Conservation (phyloP, 2,888 invertebrate species). For the Lycophotia porphyrea region DNA sequence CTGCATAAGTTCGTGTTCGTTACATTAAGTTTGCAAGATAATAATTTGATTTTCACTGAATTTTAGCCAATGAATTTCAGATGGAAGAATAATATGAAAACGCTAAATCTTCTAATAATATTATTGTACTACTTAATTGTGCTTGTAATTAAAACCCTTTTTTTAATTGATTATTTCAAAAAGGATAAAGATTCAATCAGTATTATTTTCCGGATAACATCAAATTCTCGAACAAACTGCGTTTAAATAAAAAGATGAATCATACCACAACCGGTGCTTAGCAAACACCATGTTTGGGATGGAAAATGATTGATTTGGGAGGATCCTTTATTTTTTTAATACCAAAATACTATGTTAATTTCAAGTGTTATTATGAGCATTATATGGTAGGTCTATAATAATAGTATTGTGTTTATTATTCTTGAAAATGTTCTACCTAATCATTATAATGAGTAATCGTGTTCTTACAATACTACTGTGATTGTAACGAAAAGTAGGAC, state of each 20-base stretch:
- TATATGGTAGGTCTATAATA: constrained; percentile 1
- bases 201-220: neutral
- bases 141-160: neutral
- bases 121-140: neutral
- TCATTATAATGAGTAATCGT: constrained; percentile 35
- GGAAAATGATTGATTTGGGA: constrained; percentile 33
- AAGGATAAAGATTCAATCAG: neutral
- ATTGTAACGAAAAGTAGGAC: constrained; percentile 62
- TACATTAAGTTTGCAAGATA: constrained; percentile 6
- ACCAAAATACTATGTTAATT: constrained; percentile 34
- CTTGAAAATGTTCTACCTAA: constrained; percentile 29
- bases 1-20: neutral
- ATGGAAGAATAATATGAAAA: neutral
- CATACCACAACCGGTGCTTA: constrained; percentile 40
- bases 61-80: neutral
- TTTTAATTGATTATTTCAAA: neutral
- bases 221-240: constrained; percentile 13
- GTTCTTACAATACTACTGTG: constrained; percentile 46
- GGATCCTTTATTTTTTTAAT: constrained; percentile 17
- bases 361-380: constrained; percentile 32
- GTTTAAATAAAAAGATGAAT: constrained; percentile 45
- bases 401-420: constrained; percentile 21
- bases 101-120: neutral
- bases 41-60: neutral
- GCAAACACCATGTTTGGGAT: constrained; percentile 49